Base-by-base conservation (phyloP, 2,797 vertebrate species). In the Apodemus agrarius region DNA sequence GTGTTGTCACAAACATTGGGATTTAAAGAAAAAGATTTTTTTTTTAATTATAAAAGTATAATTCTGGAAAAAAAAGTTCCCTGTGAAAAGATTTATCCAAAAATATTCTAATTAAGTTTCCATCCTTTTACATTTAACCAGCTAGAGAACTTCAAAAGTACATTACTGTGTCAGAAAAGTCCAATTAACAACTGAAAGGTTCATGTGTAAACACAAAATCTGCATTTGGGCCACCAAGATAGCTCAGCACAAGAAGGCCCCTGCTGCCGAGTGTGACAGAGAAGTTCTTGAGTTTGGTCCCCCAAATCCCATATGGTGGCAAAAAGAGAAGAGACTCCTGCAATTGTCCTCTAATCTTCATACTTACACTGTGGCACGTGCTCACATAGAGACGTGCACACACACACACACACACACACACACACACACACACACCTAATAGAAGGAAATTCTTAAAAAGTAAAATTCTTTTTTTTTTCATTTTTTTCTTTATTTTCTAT, bases 61-160 rank as follows among this genome's bases (percentile, higher is more conserved):
- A 75, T 59, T 88, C 43, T 29, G 26, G 43, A 57, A 57, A 59
- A 57, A 57, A 87, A 54, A 76, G 2, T 67, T 72, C 82, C 10
- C 65, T 16, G 78, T 85, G 76, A 92, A 93, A 93, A 54, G 21
- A 92, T 14, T 65, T 34, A 67, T 75, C 89, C 19, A 85, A 74
- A 93, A 89, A 93, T 59, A 86, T 24, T 84, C 65, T 91, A 52
- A 83, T 89, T 52, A 90, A 85, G 76, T 96, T 95, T 65, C 85
- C 40, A 91, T 82, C 79, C 75, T 43, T 93, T 93, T 93, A 76
- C 57, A 84, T 80, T 96, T 95, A 91, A 94, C 89, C 65, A 95
- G 76, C 83, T 81, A 87, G 87, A 94, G 37, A 82, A 90, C n/a
- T 89, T 69, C 82, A 89, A 89, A 96, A 93, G 85, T 29, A 79